phyloP scores from a whole-genome alignment of 2,888 invertebrate species.

The Euspilapteryx auroguttella region DNA sequence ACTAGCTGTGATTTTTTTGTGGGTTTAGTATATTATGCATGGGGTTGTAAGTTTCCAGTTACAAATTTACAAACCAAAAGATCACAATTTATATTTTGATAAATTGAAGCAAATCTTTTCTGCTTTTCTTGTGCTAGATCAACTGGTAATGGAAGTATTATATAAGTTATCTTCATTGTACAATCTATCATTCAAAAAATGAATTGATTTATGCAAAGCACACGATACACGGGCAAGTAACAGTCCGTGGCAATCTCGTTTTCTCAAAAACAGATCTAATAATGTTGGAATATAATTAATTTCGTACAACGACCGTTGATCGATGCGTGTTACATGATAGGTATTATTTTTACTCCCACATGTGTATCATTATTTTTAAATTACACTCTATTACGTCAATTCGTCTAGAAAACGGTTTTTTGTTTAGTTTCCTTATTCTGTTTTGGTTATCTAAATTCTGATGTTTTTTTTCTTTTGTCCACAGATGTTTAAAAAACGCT shows the following conservation, averaged over 20 bases:
- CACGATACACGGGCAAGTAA: too few species aligned
- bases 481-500: slow-evolving; percentile 29
- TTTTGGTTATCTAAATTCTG: slow-evolving; percentile 19
- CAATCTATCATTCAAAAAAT: too few species aligned
- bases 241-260: slow-evolving; percentile 54
- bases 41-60: too few species aligned
- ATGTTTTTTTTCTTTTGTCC: slow-evolving; percentile 24
- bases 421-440: slow-evolving; percentile 18
- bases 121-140: too few species aligned
- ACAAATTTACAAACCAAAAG: too few species aligned
- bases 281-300: slow-evolving; percentile 42
- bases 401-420: slow-evolving; percentile 36
- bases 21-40: too few species aligned
- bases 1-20: too few species aligned
- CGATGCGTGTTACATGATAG: slow-evolving; percentile 43
- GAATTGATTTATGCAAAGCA: too few species aligned
- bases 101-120: too few species aligned
- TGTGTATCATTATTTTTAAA: slow-evolving; percentile 51
- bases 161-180: too few species aligned
- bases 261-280: slow-evolving; percentile 57
- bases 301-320: slow-evolving; percentile 39
- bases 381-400: slow-evolving; percentile 48
- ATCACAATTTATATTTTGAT: too few species aligned
- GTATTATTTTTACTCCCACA: slow-evolving; percentile 16
- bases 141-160: too few species aligned